A percentile compares a stretch with the other conserved stretches of the same genome.
Conservation (phyloP, 1,140 invertebrate species). For the Dendroctonus ponderosae region DNA sequence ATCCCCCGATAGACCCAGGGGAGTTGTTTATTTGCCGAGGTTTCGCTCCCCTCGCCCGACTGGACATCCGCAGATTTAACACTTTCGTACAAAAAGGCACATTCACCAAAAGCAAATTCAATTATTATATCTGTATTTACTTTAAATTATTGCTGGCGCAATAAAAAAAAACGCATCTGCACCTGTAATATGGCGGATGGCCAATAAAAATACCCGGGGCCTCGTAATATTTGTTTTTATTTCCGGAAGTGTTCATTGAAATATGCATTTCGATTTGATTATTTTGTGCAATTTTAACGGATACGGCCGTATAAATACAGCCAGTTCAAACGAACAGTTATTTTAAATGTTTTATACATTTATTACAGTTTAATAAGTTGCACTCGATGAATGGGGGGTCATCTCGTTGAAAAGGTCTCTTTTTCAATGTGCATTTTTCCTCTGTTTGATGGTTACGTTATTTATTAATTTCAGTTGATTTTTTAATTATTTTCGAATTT, state of each 20-base stretch:
- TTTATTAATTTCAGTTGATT: too few relatives aligned
- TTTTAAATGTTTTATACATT: constrained; percentile 11
- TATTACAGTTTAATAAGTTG: constrained; percentile 16
- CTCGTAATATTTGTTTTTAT: constrained; percentile 2
- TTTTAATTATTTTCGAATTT: too few relatives aligned
- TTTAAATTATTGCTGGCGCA: too few relatives aligned
- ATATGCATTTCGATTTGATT: constrained; percentile 8
- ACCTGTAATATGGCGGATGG: background rate
- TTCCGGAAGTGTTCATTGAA: constrained; percentile 1
- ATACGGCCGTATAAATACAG: constrained; percentile 11
- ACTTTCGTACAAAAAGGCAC: too few relatives aligned
- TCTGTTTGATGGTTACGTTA: too few relatives aligned
- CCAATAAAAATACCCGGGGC: constrained; percentile 4
- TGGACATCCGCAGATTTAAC: too few relatives aligned
- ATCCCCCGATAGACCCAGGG: constrained; percentile 7
- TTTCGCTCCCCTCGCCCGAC: background rate
- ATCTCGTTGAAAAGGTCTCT: too few relatives aligned
- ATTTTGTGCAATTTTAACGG: constrained; percentile 19
- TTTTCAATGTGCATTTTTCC: too few relatives aligned
- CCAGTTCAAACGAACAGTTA: constrained; percentile 1
- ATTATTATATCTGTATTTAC: too few relatives aligned
- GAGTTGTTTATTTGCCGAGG: constrained; percentile 15
- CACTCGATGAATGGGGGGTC: background rate
- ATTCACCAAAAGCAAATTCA: too few relatives aligned
- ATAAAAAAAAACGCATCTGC: background rate